phyloP scores from a whole-genome alignment of 2,113 vertebrate genomes.

The Conger conger region DNA sequence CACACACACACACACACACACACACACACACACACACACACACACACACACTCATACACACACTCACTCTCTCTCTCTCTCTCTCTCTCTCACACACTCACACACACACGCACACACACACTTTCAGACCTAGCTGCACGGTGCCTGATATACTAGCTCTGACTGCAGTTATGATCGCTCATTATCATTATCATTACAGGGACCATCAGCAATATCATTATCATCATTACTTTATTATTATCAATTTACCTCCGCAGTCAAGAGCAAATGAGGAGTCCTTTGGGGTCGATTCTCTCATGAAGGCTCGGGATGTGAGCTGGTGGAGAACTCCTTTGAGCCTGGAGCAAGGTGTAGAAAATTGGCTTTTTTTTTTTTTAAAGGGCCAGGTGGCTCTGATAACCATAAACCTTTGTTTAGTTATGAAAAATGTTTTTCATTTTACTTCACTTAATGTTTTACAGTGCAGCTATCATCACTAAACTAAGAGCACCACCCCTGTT shows the following conservation, averaged over 20 bases:
- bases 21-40: constrained; percentile 1
- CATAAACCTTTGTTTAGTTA: background rate
- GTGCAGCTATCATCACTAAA: no score
- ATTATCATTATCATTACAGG: constrained; percentile 21
- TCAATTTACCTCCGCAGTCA: constrained; percentile 15
- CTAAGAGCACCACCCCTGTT: background rate
- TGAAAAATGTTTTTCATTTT: background rate
- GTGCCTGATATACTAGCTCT: constrained; percentile 11
- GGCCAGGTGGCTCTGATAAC: background rate
- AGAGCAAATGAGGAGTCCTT: background rate
- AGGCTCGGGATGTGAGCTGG: background rate
- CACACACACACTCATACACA: background rate
- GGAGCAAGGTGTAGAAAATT: background rate
- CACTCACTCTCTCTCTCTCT: constrained; percentile 10
- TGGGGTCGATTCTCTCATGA: background rate
- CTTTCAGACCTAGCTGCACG: background rate
- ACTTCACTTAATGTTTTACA: background rate
- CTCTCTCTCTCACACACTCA: constrained; percentile 2
- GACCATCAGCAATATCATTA: constrained; percentile 22
- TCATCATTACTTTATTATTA: constrained; percentile 20
- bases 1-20: constrained; percentile 15
- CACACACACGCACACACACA: constrained; percentile 20
- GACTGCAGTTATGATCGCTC: constrained; percentile 31
- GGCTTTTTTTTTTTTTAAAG: background rate
- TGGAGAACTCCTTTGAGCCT: background rate